A percentile compares a stretch with the other conserved stretches of the same genome.
phyloP scores from a whole-genome alignment of 1,140 invertebrate species.

The Physella acuta region DNA sequence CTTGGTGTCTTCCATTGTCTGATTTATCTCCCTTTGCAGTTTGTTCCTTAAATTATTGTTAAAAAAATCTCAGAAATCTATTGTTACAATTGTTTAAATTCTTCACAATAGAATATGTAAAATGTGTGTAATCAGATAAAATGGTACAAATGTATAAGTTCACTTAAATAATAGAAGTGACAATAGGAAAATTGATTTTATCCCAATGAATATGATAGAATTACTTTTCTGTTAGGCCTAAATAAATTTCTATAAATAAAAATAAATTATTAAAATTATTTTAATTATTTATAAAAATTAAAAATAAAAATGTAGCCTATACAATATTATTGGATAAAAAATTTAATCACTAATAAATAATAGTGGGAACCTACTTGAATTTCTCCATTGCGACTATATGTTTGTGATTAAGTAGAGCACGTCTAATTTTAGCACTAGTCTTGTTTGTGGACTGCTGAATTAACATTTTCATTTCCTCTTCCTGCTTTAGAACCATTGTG shows the following conservation, averaged over 20 bases:
- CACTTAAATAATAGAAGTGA: too few relatives aligned
- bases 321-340: neutral
- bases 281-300: neutral
- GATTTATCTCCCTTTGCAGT: constrained; percentile 46
- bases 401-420: constrained; percentile 46
- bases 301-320: neutral
- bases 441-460: constrained; percentile 36
- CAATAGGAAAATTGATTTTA: too few relatives aligned
- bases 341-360: neutral
- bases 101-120: too few relatives aligned
- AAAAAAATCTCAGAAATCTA: neutral
- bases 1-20: constrained; percentile 45
- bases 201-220: too few relatives aligned
- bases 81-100: too few relatives aligned
- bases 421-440: constrained; percentile 44
- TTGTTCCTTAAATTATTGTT: constrained; percentile 38
- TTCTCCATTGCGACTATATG: constrained; percentile 54
- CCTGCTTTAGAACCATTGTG: constrained; percentile 41
- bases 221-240: too few relatives aligned
- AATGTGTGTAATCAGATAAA: too few relatives aligned
- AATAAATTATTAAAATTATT: neutral
- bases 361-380: constrained; percentile 41
- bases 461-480: constrained; percentile 41
- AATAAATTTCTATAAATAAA: neutral
- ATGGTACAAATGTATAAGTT: too few relatives aligned